A percentile compares a stretch with the other conserved stretches of the same genome.
Conservation (phyloP, 2,113 vertebrate species). For the Pachyramphus minor region DNA sequence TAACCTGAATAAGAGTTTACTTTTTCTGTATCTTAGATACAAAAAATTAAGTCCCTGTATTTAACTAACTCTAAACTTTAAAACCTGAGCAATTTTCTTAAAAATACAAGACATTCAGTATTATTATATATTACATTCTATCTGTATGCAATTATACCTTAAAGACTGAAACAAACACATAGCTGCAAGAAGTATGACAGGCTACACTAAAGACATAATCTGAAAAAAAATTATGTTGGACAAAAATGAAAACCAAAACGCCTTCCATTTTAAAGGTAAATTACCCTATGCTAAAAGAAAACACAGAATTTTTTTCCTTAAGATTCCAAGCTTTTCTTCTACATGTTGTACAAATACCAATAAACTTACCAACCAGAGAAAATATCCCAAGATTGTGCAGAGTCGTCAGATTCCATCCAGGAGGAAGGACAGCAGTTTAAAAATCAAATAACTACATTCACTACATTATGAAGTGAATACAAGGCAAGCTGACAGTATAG, state of each 20-base stretch:
- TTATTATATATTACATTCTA: conserved; percentile 44
- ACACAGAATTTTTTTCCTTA: background rate
- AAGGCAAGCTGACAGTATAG: conserved; percentile 51
- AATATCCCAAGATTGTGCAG: conserved; percentile 69
- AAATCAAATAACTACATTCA: conserved; percentile 81
- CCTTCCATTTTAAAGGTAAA: background rate
- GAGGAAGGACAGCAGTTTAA: conserved; percentile 77
- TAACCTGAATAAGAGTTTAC: conserved; percentile 22
- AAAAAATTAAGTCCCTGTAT: background rate
- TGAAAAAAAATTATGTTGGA: background rate
- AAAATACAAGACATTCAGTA: conserved; percentile 54
- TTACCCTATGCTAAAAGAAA: conserved; percentile 5
- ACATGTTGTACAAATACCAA: conserved; percentile 71
- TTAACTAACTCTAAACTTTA: conserved; percentile 13
- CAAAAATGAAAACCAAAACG: background rate
- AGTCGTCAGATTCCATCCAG: conserved; percentile 73
- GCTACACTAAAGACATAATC: conserved; percentile 2
- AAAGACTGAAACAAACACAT: background rate
- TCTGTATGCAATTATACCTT: conserved; percentile 11
- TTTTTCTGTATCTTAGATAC: background rate
- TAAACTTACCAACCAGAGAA: conserved; percentile 77
- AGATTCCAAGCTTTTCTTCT: conserved; percentile 24
- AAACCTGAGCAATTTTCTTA: conserved; percentile 44
- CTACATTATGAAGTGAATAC: conserved; percentile 69
- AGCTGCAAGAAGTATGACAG: background rate